Percentiles rank a stretch among this genome's conserved stretches.
Evolutionary conservation across 2,797 vertebrate genomes (phyloP).

Genomic region (Salarias fasciatus): DNA sequence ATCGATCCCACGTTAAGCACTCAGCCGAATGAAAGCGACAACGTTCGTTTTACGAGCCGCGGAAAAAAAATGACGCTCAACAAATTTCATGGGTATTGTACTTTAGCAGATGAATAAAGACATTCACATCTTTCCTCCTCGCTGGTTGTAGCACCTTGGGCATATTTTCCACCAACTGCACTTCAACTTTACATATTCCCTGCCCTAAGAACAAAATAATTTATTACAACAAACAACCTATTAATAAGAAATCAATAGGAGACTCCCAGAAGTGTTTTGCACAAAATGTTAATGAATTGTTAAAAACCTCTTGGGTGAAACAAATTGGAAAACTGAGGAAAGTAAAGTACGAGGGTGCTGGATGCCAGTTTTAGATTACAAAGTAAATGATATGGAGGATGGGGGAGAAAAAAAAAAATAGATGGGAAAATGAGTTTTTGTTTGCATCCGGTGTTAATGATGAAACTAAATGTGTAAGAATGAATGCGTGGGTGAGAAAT

Average conservation of each 20-base stretch:
- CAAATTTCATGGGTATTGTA: conserved; percentile 17
- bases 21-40: conserved; percentile 9
- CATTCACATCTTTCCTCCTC: conserved; percentile 41
- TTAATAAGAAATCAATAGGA: conserved; percentile 82
- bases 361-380: conserved; percentile 34
- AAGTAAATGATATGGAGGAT: conserved; percentile 32
- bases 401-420: too few relatives aligned
- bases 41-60: conserved; percentile 39
- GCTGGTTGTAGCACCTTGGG: conserved; percentile 41
- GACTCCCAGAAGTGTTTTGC: conserved; percentile 73
- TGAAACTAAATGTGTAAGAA: conserved; percentile 22
- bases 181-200: conserved; percentile 63
- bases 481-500: conserved; percentile 4
- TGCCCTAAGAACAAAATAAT: conserved; percentile 72
- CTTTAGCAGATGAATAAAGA: conserved; percentile 43
- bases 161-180: conserved; percentile 22
- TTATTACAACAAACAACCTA: conserved; percentile 79
- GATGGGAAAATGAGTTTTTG: conserved; percentile 19
- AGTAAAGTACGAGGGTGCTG: conserved; percentile 41
- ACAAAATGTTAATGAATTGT: conserved; percentile 76
- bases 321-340: conserved; percentile 68
- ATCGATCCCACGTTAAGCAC: conserved; percentile 45
- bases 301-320: conserved; percentile 73
- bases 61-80: conserved; percentile 46
- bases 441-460: conserved; percentile 28